Conservation (phyloP, 2,113 vertebrate genomes). For the Spermophilus dauricus region DNA sequence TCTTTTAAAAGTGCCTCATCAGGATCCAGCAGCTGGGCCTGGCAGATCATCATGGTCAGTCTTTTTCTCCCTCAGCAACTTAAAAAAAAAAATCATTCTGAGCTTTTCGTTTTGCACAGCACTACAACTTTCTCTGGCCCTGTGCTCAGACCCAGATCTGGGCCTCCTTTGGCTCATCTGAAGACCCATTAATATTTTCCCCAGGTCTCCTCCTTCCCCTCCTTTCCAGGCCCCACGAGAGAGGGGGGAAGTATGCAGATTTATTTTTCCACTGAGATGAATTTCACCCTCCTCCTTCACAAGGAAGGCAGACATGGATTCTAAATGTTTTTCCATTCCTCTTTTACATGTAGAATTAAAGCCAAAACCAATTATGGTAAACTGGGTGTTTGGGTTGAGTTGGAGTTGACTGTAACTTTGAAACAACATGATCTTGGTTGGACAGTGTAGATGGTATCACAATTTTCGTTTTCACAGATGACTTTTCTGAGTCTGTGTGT, state of each 20-base stretch:
- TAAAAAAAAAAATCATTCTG: background rate
- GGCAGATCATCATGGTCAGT: background rate
- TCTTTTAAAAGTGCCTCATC: background rate
- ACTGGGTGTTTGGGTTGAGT: conserved; percentile 36
- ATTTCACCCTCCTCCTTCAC: conserved; percentile 40
- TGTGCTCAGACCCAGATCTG: background rate
- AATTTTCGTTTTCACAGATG: conserved; percentile 58
- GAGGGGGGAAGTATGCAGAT: background rate
- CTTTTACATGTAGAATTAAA: conserved; percentile 43
- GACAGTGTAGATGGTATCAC: background rate
- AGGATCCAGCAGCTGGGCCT: background rate
- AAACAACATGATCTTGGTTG: conserved; percentile 58
- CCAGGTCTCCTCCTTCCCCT: background rate
- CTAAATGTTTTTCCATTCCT: conserved; percentile 70
- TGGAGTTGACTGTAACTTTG: conserved; percentile 62
- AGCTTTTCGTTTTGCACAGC: background rate
- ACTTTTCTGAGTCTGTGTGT: conserved; percentile 58
- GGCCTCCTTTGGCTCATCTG: background rate
- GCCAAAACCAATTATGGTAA: conserved; percentile 59
- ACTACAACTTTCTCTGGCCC: background rate
- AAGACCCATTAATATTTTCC: background rate
- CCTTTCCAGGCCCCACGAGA: background rate
- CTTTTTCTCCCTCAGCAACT: background rate
- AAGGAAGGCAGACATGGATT: conserved; percentile 27
- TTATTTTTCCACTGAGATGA: conserved; percentile 53